Evolutionary conservation across 1,140 invertebrate genomes (phyloP).

Genomic region (Idris sp.): DNA sequence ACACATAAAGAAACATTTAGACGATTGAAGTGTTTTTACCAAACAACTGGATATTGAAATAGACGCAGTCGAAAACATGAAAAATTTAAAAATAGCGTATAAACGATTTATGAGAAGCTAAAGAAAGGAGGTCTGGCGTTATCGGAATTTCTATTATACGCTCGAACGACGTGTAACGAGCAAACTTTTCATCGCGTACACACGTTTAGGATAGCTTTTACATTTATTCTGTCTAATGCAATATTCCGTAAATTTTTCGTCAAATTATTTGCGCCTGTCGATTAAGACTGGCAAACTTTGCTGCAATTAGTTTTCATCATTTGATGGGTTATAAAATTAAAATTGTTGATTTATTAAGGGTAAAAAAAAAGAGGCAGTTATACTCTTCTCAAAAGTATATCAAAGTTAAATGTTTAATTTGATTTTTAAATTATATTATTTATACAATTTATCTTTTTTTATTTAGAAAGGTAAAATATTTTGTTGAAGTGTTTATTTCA

Average conservation of each 20-base stretch:
- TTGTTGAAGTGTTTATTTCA: no score
- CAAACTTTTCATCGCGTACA: conserved; percentile 60
- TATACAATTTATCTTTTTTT: no score
- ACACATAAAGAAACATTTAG: background rate
- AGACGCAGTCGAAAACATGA: conserved; percentile 36
- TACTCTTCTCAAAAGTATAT: no score
- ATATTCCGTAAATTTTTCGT: conserved; percentile 45
- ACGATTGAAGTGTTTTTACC: conserved; percentile 6
- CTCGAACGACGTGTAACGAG: conserved; percentile 61
- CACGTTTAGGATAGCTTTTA: conserved; percentile 47
- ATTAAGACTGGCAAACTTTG: conserved; percentile 7
- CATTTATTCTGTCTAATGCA: conserved; percentile 48
- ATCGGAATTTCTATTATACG: conserved; percentile 65
- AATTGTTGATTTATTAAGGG: background rate
- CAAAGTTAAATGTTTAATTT: no score
- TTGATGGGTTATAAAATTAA: background rate
- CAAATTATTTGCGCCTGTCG: conserved; percentile 32
- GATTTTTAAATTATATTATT: no score
- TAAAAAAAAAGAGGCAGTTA: no score
- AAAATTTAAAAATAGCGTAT: conserved; percentile 60
- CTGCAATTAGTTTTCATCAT: conserved; percentile 1
- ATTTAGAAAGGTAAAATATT: no score
- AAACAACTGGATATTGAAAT: conserved; percentile 21
- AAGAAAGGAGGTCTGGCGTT: conserved; percentile 60
- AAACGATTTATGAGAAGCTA: conserved; percentile 61